Percentiles rank a stretch among this genome's conserved stretches.
phyloP scores from a whole-genome alignment of 1,140 invertebrate genomes.

The Tribolium castaneum region DNA sequence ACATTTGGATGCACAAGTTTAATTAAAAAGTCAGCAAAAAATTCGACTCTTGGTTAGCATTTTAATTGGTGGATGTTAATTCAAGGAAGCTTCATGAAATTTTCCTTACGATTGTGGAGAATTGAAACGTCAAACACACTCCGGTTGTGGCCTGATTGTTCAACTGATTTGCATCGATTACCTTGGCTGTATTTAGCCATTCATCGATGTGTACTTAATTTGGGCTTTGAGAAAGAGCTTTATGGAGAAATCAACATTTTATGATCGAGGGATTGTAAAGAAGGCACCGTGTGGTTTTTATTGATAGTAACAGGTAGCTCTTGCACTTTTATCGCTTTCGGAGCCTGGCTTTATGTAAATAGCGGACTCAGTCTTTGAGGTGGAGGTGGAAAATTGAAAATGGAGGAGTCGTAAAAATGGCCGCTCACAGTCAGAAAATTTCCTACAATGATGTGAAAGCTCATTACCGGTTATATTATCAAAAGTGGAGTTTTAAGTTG shows the following conservation, averaged over 20 bases:
- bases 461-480: no score
- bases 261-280: neutral
- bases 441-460: no score
- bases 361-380: neutral
- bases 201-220: neutral
- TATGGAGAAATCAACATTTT: neutral
- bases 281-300: neutral
- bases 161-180: neutral
- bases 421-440: no score
- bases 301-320: neutral
- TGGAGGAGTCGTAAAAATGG: neutral
- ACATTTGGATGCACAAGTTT: neutral
- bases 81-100: neutral
- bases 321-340: neutral
- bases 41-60: neutral
- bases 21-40: neutral
- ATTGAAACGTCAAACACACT: neutral
- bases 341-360: neutral
- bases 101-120: neutral
- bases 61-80: neutral
- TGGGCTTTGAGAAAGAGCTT: neutral
- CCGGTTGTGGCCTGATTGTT: neutral
- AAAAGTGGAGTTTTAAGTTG: no score
- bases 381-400: neutral
- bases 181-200: neutral